Evolutionary conservation across 2,888 invertebrate species (phyloP).

Genomic region (Cryptocephalus moraei): DNA sequence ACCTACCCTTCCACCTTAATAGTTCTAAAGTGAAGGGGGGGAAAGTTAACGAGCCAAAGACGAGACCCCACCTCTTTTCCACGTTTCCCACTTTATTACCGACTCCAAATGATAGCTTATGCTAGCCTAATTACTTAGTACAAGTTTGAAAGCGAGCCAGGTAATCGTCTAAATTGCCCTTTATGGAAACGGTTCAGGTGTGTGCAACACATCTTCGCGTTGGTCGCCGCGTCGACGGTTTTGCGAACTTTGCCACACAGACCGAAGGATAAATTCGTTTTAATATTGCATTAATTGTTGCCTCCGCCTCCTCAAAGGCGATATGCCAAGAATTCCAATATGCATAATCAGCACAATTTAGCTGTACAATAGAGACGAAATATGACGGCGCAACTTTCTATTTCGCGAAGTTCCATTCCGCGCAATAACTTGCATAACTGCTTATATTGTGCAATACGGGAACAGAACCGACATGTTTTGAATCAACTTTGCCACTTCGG

Average conservation of each 20-base stretch:
- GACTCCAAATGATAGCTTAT: too few relatives aligned
- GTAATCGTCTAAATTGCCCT: slow-evolving; percentile 6
- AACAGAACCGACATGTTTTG: too few relatives aligned
- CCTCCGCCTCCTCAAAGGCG: background rate
- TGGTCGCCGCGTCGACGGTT: background rate
- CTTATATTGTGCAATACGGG: too few relatives aligned
- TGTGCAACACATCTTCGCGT: slow-evolving; percentile 2
- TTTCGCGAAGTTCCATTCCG: too few relatives aligned
- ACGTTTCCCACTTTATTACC: too few relatives aligned
- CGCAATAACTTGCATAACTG: too few relatives aligned
- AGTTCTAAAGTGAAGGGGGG: too few relatives aligned
- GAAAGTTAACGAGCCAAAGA: too few relatives aligned
- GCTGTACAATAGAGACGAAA: background rate
- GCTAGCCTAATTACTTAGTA: background rate
- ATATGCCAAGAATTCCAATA: slow-evolving; percentile 7
- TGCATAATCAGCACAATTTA: slow-evolving; percentile 2
- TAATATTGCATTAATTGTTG: slow-evolving; percentile 7
- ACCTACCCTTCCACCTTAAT: too few relatives aligned
- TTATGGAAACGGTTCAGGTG: slow-evolving; percentile 3
- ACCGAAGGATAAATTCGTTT: slow-evolving; percentile 2
- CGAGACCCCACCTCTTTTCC: too few relatives aligned
- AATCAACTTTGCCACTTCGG: too few relatives aligned
- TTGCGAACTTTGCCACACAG: background rate
- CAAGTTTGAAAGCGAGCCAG: background rate
- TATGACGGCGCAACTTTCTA: too few relatives aligned